phyloP scores from a whole-genome alignment of 2,797 vertebrate genomes.

The Gallirallus australis region DNA sequence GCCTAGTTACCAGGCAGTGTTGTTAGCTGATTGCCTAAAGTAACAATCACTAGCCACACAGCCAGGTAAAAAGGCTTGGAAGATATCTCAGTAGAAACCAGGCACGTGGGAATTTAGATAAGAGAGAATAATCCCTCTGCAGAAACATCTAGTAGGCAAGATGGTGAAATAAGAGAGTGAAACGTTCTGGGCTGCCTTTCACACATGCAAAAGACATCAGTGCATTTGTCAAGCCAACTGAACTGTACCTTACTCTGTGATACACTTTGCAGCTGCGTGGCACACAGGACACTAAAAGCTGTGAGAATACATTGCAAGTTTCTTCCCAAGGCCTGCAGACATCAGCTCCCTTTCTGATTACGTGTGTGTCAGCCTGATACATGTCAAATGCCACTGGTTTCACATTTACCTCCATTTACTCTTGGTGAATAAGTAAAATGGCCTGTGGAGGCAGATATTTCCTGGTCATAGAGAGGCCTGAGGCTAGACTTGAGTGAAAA shows the following conservation, averaged over 20 bases:
- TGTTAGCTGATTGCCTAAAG: slow-evolving; percentile 89
- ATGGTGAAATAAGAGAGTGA: not conserved
- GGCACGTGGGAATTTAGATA: rapidly evolving
- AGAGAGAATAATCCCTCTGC: not conserved
- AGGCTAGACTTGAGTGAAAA: not conserved
- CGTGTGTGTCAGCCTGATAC: rapidly evolving
- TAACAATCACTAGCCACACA: slow-evolving; percentile 90
- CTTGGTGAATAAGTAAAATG: not conserved
- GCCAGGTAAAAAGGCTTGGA: slow-evolving; percentile 82
- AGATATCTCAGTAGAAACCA: not conserved
- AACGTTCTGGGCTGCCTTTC: not conserved
- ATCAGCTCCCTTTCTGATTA: not conserved
- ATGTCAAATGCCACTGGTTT: not conserved
- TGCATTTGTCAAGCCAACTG: not conserved
- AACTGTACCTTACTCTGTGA: not conserved
- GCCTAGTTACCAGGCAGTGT: slow-evolving; percentile 90
- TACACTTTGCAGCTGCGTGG: not conserved
- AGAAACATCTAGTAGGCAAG: not conserved
- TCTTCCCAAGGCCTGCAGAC: not conserved
- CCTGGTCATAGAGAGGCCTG: not conserved
- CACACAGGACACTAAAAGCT: not conserved
- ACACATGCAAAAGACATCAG: not conserved
- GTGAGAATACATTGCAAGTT: not conserved
- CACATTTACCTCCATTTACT: not conserved
- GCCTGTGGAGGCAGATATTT: not conserved